Percentiles rank a stretch among this genome's conserved stretches.
These are phyloP conservation scores for Palythoa grandiflora DNA, from an alignment of 92 coral and sea anemone species.

Conservation along the genomic window DNA sequence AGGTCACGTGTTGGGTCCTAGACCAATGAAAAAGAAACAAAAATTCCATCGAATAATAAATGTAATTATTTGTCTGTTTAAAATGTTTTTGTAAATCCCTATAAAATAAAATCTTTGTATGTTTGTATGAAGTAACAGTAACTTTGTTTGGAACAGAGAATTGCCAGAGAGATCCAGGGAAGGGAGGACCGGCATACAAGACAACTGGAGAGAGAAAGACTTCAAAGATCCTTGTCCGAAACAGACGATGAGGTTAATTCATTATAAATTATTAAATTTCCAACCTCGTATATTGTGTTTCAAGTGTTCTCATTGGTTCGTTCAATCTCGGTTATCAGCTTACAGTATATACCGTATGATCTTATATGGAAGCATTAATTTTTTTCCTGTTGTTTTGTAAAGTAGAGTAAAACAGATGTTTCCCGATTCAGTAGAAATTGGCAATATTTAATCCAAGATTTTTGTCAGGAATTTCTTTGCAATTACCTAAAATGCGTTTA, in stretches of 20 bases:
- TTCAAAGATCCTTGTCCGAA: slow-evolving; percentile 30
- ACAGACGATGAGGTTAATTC: slow-evolving; percentile 33
- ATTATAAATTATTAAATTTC: background rate
- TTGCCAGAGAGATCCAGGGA: slow-evolving; percentile 30
- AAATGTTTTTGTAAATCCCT: background rate
- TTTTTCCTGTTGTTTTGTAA: too few relatives aligned
- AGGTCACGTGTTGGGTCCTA: too few relatives aligned
- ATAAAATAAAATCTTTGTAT: background rate
- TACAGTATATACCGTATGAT: background rate
- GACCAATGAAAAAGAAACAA: too few relatives aligned
- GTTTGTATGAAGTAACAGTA: background rate
- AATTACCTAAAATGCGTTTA: too few relatives aligned
- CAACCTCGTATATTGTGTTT: too few relatives aligned
- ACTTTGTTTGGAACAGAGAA: background rate
- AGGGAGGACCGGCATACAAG: background rate
- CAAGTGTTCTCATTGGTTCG: background rate
- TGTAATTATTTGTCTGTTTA: background rate
- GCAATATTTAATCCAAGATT: too few relatives aligned
- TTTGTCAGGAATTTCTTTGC: too few relatives aligned
- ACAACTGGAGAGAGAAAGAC: slow-evolving; percentile 9
- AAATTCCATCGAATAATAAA: too few relatives aligned
- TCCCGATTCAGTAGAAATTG: too few relatives aligned
- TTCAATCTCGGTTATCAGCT: too few relatives aligned
- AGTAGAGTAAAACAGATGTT: too few relatives aligned
- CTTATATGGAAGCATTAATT: background rate